phyloP scores from a whole-genome alignment of 2,113 vertebrate species.

The Bothrops jararaca region DNA sequence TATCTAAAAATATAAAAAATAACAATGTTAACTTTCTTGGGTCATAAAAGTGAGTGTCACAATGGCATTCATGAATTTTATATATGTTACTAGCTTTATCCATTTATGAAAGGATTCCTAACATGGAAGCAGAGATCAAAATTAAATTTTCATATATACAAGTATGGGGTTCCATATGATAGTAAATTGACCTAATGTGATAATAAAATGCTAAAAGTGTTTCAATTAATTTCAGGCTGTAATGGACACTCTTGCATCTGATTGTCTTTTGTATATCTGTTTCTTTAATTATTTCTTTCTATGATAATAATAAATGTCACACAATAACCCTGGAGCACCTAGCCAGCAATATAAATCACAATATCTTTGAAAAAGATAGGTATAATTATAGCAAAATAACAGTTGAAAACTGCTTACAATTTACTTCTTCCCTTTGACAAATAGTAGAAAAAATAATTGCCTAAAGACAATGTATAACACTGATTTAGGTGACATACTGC shows the following conservation, averaged over 20 bases:
- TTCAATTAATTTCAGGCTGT: slow-evolving; percentile 53
- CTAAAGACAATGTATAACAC: slow-evolving; percentile 63
- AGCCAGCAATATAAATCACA: slow-evolving; percentile 67
- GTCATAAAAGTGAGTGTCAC: slow-evolving; percentile 9
- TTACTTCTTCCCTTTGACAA: slow-evolving; percentile 65
- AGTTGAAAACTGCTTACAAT: slow-evolving; percentile 64
- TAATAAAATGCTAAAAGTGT: slow-evolving; percentile 34
- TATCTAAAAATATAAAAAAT: slow-evolving; percentile 1
- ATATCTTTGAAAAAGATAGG: slow-evolving; percentile 61
- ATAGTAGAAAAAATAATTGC: slow-evolving; percentile 63
- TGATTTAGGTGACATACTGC: slow-evolving; percentile 64
- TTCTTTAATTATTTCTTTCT: slow-evolving; percentile 64
- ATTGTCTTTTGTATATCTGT: slow-evolving; percentile 28
- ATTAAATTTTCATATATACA: slow-evolving; percentile 40
- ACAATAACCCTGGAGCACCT: slow-evolving; percentile 59
- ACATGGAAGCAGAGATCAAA: slow-evolving; percentile 32
- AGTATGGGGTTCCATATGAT: slow-evolving; percentile 9
- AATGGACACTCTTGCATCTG: background rate
- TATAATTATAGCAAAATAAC: slow-evolving; percentile 67
- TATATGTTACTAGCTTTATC: background rate
- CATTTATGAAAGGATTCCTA: slow-evolving; percentile 13
- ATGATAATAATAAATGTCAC: slow-evolving; percentile 57
- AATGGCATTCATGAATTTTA: background rate
- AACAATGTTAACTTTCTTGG: slow-evolving; percentile 34
- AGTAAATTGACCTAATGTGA: slow-evolving; percentile 28